Percentiles rank a stretch among this genome's conserved stretches.
Conservation (phyloP, 2,888 invertebrate genomes). For the Labia minor region DNA sequence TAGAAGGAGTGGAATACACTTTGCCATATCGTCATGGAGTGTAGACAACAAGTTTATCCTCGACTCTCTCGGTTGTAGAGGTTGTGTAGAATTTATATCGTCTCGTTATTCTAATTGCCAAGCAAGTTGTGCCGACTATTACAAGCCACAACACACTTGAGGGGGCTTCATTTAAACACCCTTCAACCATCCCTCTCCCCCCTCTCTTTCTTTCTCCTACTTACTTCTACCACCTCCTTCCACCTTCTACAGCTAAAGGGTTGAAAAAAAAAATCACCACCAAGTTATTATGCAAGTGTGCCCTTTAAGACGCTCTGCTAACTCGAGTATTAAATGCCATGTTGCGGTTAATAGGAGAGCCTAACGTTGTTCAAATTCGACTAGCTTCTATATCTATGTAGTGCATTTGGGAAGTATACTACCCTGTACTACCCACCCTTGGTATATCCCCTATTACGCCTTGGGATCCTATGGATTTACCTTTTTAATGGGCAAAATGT, state of each 20-base stretch:
- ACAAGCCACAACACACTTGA: neutral
- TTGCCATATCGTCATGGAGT: neutral
- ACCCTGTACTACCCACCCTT: too few relatives aligned
- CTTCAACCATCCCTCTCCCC: too few relatives aligned
- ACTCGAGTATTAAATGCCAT: conserved; percentile 13
- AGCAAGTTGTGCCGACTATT: conserved; percentile 7
- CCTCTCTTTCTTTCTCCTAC: too few relatives aligned
- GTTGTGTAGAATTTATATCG: conserved; percentile 13
- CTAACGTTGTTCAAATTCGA: conserved; percentile 6
- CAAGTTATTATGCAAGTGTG: neutral
- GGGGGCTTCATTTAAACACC: neutral
- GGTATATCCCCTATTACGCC: too few relatives aligned
- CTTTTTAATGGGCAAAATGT: neutral
- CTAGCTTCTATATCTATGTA: neutral
- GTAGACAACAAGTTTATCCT: conserved; percentile 13
- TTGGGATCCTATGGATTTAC: neutral
- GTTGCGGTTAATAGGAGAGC: neutral
- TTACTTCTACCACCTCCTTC: too few relatives aligned
- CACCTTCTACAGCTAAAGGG: neutral
- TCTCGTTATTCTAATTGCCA: conserved; percentile 13
- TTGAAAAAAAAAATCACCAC: neutral
- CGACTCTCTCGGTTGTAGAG: neutral
- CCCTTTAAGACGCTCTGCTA: neutral
- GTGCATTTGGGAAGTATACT: neutral
- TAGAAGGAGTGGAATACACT: too few relatives aligned